Evolutionary conservation across 2,888 invertebrate genomes (phyloP).

Genomic region (Cephus pygmeus): DNA sequence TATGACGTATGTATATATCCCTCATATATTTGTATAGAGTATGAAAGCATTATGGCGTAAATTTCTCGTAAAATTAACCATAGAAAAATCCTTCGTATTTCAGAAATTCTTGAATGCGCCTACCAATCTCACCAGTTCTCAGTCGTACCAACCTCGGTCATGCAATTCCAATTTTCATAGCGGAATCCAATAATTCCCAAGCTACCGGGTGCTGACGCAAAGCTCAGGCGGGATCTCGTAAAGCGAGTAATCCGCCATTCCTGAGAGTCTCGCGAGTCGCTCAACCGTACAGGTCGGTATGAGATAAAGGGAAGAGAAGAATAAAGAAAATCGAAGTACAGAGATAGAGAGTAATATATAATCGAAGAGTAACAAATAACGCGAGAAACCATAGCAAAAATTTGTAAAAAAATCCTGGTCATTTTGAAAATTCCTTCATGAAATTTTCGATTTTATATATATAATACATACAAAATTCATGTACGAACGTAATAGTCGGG

Average conservation of each 20-base stretch:
- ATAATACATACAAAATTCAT: not conserved
- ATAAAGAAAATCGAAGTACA: not conserved
- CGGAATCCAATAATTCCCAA: slow-evolving; percentile 1
- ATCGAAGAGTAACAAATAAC: not conserved
- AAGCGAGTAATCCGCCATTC: slow-evolving; percentile 5
- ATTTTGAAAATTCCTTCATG: no score
- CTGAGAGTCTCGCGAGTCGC: not conserved
- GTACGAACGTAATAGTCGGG: not conserved
- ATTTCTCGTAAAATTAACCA: not conserved
- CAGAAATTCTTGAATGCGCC: not conserved
- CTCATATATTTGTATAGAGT: not conserved
- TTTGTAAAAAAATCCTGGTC: no score
- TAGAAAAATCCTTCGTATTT: not conserved
- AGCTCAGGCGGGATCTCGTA: slow-evolving; percentile 1
- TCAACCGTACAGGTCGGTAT: not conserved
- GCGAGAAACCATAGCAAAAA: not conserved
- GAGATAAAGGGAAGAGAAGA: not conserved
- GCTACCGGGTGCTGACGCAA: slow-evolving; percentile 1
- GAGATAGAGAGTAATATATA: no score
- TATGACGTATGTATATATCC: no score
- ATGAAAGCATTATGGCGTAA: not conserved
- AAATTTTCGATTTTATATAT: no score
- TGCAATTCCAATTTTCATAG: slow-evolving; percentile 3
- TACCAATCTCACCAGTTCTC: not conserved
- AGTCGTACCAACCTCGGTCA: not conserved